Evolutionary conservation across 1,140 invertebrate genomes (phyloP).

Genomic region (Pissodes strobi): DNA sequence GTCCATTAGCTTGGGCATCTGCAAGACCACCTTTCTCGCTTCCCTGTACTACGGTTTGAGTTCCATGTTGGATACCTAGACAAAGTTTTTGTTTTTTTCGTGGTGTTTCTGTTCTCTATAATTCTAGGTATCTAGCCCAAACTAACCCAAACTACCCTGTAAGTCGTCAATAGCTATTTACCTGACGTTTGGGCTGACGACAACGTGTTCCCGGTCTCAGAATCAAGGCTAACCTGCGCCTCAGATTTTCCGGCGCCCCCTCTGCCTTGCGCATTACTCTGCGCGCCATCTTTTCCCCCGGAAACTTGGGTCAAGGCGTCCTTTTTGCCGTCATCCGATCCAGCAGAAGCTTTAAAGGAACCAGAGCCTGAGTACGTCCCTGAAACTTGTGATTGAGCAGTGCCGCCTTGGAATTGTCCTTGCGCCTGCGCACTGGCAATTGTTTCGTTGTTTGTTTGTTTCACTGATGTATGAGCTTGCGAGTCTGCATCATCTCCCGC

Average conservation of each 20-base stretch:
- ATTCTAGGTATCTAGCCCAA: too few relatives aligned
- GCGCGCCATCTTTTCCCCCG: slow-evolving; percentile 73
- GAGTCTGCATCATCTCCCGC: slow-evolving; percentile 68
- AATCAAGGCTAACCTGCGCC: slow-evolving; percentile 73
- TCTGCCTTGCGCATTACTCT: slow-evolving; percentile 72
- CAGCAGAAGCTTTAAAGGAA: slow-evolving; percentile 79
- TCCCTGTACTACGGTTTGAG: slow-evolving; percentile 76
- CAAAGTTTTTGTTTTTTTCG: background rate
- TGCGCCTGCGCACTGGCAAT: slow-evolving; percentile 74
- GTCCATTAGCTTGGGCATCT: slow-evolving; percentile 80
- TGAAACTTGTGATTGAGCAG: slow-evolving; percentile 77
- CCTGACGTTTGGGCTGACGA: slow-evolving; percentile 77
- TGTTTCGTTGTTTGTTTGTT: slow-evolving; percentile 70
- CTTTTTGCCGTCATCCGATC: slow-evolving; percentile 73
- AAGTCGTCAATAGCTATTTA: too few relatives aligned
- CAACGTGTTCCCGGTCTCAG: slow-evolving; percentile 71
- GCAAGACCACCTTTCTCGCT: slow-evolving; percentile 78
- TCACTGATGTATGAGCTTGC: slow-evolving; percentile 72
- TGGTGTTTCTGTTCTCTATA: too few relatives aligned
- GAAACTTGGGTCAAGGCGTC: slow-evolving; percentile 73
- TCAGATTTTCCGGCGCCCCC: slow-evolving; percentile 76
- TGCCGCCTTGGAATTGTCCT: slow-evolving; percentile 71
- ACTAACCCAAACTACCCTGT: background rate
- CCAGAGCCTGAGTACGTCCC: slow-evolving; percentile 76
- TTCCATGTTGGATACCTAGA: slow-evolving; percentile 65